Percentiles rank a stretch among this genome's conserved stretches.
phyloP scores from a whole-genome alignment of 2,113 vertebrate genomes.

The Orthonyx spaldingii region DNA sequence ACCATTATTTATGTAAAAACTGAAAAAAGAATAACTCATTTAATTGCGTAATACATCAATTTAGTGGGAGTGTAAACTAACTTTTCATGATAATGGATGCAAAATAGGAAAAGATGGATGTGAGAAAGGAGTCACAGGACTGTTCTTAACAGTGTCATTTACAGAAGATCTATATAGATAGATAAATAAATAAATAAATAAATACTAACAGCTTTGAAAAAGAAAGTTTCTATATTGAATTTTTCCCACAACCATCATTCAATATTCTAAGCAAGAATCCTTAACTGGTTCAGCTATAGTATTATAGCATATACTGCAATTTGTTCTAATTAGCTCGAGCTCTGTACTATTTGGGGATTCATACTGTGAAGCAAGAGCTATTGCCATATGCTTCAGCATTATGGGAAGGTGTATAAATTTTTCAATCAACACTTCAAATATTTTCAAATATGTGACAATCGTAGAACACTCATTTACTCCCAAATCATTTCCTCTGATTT shows the following conservation, averaged over 20 bases:
- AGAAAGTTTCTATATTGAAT: background rate
- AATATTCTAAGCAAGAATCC: background rate
- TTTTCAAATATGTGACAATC: background rate
- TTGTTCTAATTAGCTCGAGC: background rate
- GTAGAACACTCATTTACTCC: background rate
- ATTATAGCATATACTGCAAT: background rate
- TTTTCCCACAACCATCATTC: background rate
- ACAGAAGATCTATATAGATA: background rate
- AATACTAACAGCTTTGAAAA: background rate
- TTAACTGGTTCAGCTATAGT: background rate
- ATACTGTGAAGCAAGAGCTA: background rate
- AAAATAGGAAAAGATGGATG: background rate
- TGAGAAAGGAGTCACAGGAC: background rate
- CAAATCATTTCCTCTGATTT: background rate
- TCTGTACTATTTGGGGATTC: background rate
- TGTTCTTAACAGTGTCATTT: background rate
- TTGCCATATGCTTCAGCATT: background rate
- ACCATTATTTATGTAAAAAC: background rate
- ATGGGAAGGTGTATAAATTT: background rate
- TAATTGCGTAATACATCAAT: background rate
- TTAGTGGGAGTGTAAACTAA: background rate
- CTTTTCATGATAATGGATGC: background rate
- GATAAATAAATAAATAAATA: background rate
- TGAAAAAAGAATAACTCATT: background rate
- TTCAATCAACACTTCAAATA: slow-evolving; percentile 20